phyloP scores from a whole-genome alignment of 2,797 vertebrate species.

The Leuciscus waleckii region DNA sequence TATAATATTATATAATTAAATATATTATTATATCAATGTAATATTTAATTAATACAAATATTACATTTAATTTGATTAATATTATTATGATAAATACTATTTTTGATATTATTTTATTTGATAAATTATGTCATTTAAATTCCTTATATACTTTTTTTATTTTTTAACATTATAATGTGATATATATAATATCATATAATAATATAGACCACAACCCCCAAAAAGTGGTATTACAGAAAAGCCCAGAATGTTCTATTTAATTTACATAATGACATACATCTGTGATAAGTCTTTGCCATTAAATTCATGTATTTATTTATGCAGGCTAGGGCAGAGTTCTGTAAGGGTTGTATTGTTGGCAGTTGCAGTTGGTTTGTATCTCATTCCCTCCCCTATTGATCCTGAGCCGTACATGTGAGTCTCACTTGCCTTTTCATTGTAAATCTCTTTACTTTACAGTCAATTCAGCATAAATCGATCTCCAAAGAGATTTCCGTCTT shows the following conservation, averaged over 20 bases:
- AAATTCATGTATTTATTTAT: background rate
- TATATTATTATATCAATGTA: no score
- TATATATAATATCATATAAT: no score
- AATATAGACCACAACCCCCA: background rate
- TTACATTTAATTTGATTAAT: background rate
- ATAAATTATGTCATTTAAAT: background rate
- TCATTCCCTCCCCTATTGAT: conserved; percentile 78
- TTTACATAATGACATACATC: background rate
- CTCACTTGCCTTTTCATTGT: background rate
- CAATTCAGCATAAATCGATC: background rate
- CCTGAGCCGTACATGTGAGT: conserved; percentile 72
- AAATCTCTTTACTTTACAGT: conserved; percentile 6
- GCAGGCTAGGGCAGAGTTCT: conserved; percentile 61
- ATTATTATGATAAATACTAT: background rate
- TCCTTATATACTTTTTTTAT: background rate
- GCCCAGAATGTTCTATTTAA: background rate
- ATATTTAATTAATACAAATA: background rate
- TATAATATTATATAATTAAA: background rate
- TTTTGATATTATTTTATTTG: background rate
- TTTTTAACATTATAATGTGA: background rate
- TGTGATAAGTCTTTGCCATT: background rate
- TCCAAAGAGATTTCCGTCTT: conserved; percentile 5
- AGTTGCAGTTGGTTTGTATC: conserved; percentile 69
- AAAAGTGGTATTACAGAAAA: background rate
- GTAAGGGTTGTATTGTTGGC: conserved; percentile 58